Percentiles rank a stretch among this genome's conserved stretches.
Conservation (phyloP, 1,140 invertebrate species). For the Galendromus occidentalis region DNA sequence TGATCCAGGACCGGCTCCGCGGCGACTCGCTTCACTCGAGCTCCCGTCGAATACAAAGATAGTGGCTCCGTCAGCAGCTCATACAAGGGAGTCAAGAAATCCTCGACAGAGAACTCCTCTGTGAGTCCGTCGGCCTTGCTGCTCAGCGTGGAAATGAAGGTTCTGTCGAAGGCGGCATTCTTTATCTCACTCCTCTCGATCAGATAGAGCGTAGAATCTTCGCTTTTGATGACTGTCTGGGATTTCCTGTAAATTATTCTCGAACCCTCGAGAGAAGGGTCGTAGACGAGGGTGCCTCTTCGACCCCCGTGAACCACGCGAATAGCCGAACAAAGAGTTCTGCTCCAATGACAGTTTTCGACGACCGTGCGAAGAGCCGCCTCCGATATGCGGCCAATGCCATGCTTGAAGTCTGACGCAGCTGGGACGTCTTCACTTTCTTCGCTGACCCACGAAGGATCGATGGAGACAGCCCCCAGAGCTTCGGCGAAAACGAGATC, state of each 20-base stretch:
- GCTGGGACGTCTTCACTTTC: background rate
- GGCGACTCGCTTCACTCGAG: background rate
- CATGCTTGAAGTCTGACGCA: background rate
- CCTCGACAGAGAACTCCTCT: background rate
- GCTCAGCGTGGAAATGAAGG: background rate
- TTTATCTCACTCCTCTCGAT: background rate
- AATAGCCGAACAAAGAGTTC: background rate
- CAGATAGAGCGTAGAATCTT: background rate
- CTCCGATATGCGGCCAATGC: background rate
- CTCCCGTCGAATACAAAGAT: background rate
- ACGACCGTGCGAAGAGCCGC: background rate
- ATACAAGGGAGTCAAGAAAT: background rate
- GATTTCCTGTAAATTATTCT: background rate
- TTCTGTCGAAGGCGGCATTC: background rate
- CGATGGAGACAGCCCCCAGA: background rate
- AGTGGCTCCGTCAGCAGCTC: background rate
- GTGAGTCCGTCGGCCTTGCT: background rate
- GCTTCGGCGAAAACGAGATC: background rate
- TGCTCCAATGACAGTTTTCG: background rate
- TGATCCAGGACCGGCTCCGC: background rate
- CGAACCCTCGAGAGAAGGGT: background rate
- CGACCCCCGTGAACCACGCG: background rate
- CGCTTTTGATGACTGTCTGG: background rate
- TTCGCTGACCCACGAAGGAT: background rate
- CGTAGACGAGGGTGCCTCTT: background rate